Conservation (phyloP, 2,113 vertebrate species). For the Arothron firmamentum region DNA sequence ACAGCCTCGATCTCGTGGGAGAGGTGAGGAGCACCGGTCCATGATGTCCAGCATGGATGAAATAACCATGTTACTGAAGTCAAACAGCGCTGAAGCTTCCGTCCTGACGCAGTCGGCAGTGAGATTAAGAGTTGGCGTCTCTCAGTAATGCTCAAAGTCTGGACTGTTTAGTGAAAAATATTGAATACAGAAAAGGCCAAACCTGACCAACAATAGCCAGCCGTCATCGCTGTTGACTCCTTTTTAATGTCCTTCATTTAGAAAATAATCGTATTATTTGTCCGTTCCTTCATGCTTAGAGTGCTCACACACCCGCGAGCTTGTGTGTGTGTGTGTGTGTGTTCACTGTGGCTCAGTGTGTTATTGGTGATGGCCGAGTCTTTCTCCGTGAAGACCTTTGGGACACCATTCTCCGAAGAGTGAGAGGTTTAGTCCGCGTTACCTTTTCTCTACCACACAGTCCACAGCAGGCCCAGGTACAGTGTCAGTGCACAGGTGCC, state of each 20-base stretch:
- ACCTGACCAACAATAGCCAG: no score
- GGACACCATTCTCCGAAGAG: conserved; percentile 10
- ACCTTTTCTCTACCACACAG: conserved; percentile 20
- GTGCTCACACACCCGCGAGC: conserved; percentile 15
- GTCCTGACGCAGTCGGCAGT: conserved; percentile 55
- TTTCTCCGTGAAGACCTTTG: neutral
- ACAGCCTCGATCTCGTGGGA: conserved; percentile 74
- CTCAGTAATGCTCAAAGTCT: conserved; percentile 46
- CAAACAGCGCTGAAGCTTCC: conserved; percentile 27
- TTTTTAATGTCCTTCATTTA: conserved; percentile 69
- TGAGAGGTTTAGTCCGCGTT: conserved; percentile 12
- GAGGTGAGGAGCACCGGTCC: conserved; percentile 78
- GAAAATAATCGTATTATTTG: conserved; percentile 17
- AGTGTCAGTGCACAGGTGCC: conserved; percentile 45
- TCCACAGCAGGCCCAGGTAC: conserved; percentile 51
- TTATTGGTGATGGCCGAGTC: conserved; percentile 23
- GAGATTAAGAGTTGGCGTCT: conserved; percentile 20
- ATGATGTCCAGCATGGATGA: conserved; percentile 80
- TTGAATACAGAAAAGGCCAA: conserved; percentile 33
- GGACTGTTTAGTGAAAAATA: conserved; percentile 29
- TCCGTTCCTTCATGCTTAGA: conserved; percentile 57
- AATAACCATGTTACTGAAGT: conserved; percentile 27
- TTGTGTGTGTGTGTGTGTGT: conserved; percentile 15
- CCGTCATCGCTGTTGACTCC: conserved; percentile 6
- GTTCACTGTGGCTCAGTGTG: conserved; percentile 40